Percentiles rank a stretch among this genome's conserved stretches.
Evolutionary conservation across 2,797 vertebrate genomes (phyloP).

Genomic region (Anomalospiza imberbis): DNA sequence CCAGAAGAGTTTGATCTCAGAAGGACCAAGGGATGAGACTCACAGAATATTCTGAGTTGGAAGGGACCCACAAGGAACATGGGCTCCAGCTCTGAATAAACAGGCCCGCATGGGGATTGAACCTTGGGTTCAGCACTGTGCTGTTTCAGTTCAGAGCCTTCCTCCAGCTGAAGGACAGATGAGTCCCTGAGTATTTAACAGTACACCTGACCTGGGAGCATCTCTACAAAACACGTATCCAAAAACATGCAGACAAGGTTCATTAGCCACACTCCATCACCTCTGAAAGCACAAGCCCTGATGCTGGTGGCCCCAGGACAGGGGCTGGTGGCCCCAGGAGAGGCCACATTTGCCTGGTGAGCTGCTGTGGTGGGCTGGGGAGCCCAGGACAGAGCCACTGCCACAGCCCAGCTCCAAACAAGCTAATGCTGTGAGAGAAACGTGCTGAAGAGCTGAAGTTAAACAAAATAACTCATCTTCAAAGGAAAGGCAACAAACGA

Average conservation of each 20-base stretch:
- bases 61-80: background rate
- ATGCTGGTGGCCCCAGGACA: background rate
- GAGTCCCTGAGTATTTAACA: background rate
- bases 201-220: background rate
- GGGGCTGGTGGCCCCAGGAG: background rate
- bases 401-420: background rate
- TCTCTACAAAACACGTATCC: background rate
- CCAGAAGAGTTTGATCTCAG: background rate
- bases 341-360: fast-evolving
- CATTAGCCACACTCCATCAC: fast-evolving
- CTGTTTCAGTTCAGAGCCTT: background rate
- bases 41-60: background rate
- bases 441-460: fast-evolving
- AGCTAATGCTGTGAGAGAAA: background rate
- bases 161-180: background rate
- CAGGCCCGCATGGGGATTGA: background rate
- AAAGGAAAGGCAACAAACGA: background rate
- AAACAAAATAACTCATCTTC: background rate
- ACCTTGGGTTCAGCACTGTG: background rate
- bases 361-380: fast-evolving
- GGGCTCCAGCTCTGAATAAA: background rate
- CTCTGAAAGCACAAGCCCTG: background rate
- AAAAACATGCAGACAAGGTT: background rate
- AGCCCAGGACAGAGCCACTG: fast-evolving
- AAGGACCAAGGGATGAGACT: background rate